These are phyloP conservation scores for Dysmachus trigonus DNA, from an alignment of 2,888 invertebrate genomes.

Conservation along the genomic window DNA sequence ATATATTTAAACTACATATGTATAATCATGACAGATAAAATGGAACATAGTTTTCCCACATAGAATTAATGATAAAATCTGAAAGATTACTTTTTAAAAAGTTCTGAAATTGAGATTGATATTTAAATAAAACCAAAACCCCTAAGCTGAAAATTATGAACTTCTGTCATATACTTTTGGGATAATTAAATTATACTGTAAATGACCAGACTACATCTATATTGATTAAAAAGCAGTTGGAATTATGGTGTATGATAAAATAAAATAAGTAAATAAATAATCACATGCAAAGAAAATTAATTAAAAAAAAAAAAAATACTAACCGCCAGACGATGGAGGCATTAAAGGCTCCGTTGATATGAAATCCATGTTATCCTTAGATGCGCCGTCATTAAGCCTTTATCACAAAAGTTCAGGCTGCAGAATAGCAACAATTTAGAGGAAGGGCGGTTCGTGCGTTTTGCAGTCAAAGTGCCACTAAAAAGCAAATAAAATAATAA, in stretches of 20 bases:
- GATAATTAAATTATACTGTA: too few relatives aligned
- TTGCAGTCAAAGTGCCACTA: background rate
- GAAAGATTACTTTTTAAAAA: too few relatives aligned
- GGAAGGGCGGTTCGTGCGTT: background rate
- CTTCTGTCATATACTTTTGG: too few relatives aligned
- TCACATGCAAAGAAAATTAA: background rate
- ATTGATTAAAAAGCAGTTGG: background rate
- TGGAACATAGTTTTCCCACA: too few relatives aligned
- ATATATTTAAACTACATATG: too few relatives aligned
- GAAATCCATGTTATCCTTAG: background rate
- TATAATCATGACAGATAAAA: too few relatives aligned
- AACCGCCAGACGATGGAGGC: slow-evolving; percentile 48
- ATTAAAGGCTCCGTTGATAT: slow-evolving; percentile 46
- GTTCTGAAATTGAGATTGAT: too few relatives aligned
- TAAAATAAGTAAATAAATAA: background rate
- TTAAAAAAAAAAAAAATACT: background rate
- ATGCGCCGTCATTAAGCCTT: background rate
- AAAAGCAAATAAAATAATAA: background rate
- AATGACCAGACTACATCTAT: too few relatives aligned
- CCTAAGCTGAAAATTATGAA: too few relatives aligned
- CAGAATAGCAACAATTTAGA: background rate
- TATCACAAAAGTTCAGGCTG: background rate
- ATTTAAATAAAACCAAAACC: too few relatives aligned
- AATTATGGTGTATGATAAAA: background rate
- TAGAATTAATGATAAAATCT: too few relatives aligned